Evolutionary conservation across 1,140 invertebrate species (phyloP).

Genomic region (Bombus balteatus): DNA sequence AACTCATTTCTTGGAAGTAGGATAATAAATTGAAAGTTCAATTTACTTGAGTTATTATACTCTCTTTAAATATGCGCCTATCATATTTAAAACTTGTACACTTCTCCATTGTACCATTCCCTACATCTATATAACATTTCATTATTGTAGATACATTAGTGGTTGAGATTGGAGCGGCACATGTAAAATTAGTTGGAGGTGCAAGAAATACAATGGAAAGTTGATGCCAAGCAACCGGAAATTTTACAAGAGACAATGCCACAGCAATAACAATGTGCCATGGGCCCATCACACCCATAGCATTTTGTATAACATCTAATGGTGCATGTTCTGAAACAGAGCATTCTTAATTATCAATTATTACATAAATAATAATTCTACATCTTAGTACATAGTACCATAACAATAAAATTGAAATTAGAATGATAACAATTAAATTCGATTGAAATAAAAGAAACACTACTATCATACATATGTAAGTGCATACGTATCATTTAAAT

Average conservation of each 20-base stretch:
- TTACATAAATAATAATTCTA: not conserved
- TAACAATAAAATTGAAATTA: not conserved
- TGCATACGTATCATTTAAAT: not conserved
- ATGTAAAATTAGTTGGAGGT: conserved; percentile 85
- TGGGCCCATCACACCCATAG: conserved; percentile 84
- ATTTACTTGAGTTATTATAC: conserved; percentile 86
- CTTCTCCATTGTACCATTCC: conserved; percentile 75
- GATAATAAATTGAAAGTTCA: not conserved
- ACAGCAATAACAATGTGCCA: conserved; percentile 86
- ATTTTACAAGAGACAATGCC: conserved; percentile 86
- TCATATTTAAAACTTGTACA: conserved; percentile 86
- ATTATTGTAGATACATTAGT: conserved; percentile 64
- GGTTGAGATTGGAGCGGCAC: conserved; percentile 72
- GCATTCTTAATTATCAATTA: not conserved
- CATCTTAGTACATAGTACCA: not conserved
- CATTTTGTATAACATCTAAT: conserved; percentile 76
- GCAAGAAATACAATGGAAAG: conserved; percentile 87
- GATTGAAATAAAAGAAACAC: too few species aligned
- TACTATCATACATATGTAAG: not conserved
- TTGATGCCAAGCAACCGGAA: conserved; percentile 87
- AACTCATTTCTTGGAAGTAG: not conserved
- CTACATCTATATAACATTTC: conserved; percentile 69
- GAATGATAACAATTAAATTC: not conserved
- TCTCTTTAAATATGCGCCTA: conserved; percentile 86
- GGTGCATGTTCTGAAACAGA: conserved; percentile 65